Percentiles rank a stretch among this genome's conserved stretches.
Conservation (phyloP, 1,140 invertebrate species). For the Hestina assimilis region DNA sequence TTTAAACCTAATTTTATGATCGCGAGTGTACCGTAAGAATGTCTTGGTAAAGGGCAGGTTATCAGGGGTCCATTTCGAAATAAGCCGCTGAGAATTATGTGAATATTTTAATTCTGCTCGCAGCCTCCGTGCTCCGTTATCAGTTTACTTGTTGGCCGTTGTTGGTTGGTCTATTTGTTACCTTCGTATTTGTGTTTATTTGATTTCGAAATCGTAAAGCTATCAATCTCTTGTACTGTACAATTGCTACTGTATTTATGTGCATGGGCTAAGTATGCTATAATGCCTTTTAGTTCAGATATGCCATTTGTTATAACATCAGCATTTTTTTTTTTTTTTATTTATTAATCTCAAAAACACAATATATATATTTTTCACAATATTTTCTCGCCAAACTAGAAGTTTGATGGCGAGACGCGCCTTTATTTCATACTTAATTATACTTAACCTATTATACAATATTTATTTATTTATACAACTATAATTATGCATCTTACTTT, state of each 20-base stretch:
- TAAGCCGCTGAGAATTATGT: slow-evolving; percentile 35
- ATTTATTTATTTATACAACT: too few relatives aligned
- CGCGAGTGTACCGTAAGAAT: slow-evolving; percentile 34
- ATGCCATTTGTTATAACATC: too few relatives aligned
- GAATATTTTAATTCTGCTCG: slow-evolving; percentile 44
- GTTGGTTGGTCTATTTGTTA: slow-evolving; percentile 10
- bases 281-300: background rate
- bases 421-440: too few relatives aligned
- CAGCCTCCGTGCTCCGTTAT: slow-evolving; percentile 16
- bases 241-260: background rate
- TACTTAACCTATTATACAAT: too few relatives aligned
- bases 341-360: too few relatives aligned
- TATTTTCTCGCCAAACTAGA: too few relatives aligned
- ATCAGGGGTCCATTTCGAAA: slow-evolving; percentile 37
- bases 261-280: too few relatives aligned
- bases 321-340: too few relatives aligned
- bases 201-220: slow-evolving; percentile 8
- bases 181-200: slow-evolving; percentile 9
- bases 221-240: slow-evolving; percentile 1
- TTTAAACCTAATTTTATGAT: slow-evolving; percentile 13
- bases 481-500: too few relatives aligned
- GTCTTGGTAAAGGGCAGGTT: slow-evolving; percentile 43
- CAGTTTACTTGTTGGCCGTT: slow-evolving; percentile 10
- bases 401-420: too few relatives aligned
- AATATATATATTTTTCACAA: too few relatives aligned